phyloP scores from a whole-genome alignment of 2,888 invertebrate species.

The Tineola bisselliella region DNA sequence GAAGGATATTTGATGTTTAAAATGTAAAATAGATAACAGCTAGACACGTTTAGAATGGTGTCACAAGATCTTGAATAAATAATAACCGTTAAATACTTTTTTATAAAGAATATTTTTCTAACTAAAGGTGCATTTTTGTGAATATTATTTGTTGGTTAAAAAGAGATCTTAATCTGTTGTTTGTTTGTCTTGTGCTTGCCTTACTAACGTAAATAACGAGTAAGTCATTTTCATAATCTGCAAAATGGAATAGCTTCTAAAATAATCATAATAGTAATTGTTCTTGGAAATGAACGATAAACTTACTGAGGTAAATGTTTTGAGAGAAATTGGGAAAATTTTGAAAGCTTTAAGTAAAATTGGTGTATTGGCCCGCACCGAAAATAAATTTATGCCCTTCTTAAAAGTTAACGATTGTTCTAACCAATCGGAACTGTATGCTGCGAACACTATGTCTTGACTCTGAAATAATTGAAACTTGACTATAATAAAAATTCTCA shows the following conservation, averaged over 20 bases:
- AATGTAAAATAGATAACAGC: not conserved
- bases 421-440: constrained; percentile 13
- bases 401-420: not conserved
- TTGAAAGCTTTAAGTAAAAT: not conserved
- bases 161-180: not conserved
- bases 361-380: constrained; percentile 9
- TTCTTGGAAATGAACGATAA: not conserved
- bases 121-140: not conserved
- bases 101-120: not conserved
- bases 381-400: constrained; percentile 3
- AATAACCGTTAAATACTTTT: not conserved
- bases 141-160: not conserved
- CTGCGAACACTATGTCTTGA: constrained; percentile 14
- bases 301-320: constrained; percentile 14
- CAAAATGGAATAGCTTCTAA: constrained; percentile 19
- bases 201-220: constrained; percentile 43
- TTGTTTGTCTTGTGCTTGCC: constrained; percentile 25
- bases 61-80: not conserved
- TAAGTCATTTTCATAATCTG: constrained; percentile 53
- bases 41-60: not conserved
- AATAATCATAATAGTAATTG: not conserved
- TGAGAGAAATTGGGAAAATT: constrained; percentile 10
- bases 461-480: constrained; percentile 12
- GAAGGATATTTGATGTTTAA: not conserved
- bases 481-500: not conserved